phyloP scores from a whole-genome alignment of 2,797 vertebrate species.

The Chelon labrosus region DNA sequence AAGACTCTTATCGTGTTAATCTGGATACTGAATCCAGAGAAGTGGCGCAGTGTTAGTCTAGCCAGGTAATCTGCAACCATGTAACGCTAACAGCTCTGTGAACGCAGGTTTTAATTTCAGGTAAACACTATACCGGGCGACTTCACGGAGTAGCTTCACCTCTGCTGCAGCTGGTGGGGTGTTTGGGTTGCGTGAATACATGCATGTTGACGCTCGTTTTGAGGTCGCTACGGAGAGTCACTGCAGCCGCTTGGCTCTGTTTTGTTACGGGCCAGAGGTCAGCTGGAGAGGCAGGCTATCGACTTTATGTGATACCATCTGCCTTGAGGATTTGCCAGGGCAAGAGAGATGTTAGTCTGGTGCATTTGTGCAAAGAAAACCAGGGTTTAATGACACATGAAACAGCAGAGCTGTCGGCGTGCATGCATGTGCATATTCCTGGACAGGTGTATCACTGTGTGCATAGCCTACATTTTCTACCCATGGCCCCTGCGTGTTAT shows the following conservation, averaged over 20 bases:
- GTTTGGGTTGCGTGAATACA: constrained; percentile 22
- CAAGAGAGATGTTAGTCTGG: constrained; percentile 27
- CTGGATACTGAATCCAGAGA: constrained; percentile 38
- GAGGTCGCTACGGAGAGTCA: constrained; percentile 5
- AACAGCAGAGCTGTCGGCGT: constrained; percentile 43
- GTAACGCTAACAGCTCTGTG: constrained; percentile 25
- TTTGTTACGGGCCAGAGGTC: constrained; percentile 52
- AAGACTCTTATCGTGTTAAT: constrained; percentile 48
- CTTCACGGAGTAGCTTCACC: constrained; percentile 17
- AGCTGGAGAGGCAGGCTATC: constrained; percentile 37
- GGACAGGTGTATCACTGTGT: constrained; percentile 47
- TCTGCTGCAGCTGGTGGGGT: constrained; percentile 28
- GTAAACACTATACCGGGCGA: constrained; percentile 37
- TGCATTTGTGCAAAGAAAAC: constrained; percentile 32
- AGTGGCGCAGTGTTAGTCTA: constrained; percentile 27
- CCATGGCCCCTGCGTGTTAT: constrained; percentile 22
- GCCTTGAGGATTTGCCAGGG: constrained; percentile 41
- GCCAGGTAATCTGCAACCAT: constrained; percentile 42
- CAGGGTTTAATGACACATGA: constrained; percentile 43
- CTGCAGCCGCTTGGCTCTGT: constrained; percentile 45
- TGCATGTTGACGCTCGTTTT: constrained; percentile 17
- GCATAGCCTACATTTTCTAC: constrained; percentile 62
- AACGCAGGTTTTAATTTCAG: constrained; percentile 52
- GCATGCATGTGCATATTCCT: constrained; percentile 29
- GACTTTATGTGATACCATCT: constrained; percentile 61